phyloP scores from a whole-genome alignment of 2,888 invertebrate species.

The Megaustenia siamemsis region DNA sequence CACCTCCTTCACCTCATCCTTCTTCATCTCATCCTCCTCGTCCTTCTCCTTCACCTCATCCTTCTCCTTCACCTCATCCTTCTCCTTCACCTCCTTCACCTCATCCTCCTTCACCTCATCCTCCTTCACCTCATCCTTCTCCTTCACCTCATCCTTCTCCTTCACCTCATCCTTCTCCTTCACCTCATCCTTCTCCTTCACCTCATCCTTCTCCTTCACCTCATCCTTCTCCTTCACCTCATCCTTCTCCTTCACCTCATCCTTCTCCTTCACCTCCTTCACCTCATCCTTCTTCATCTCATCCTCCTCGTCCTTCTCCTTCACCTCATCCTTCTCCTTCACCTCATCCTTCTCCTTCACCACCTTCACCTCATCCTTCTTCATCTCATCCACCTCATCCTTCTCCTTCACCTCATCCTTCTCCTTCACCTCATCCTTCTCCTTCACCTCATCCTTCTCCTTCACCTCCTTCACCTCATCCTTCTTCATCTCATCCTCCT shows the following conservation, averaged over 20 bases:
- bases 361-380: not conserved
- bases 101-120: constrained; percentile 10
- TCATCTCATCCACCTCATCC: not conserved
- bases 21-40: not conserved
- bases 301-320: not conserved
- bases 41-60: not conserved
- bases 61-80: not conserved
- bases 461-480: not conserved
- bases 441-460: not conserved
- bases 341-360: not conserved
- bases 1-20: not conserved
- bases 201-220: not conserved
- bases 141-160: not conserved
- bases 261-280: not conserved
- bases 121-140: not conserved
- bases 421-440: not conserved
- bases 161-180: not conserved
- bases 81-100: not conserved
- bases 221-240: too few relatives aligned
- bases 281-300: not conserved
- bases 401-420: not conserved
- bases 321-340: too few relatives aligned
- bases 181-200: not conserved
- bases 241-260: not conserved
- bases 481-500: not conserved